phyloP scores from a whole-genome alignment of 2,113 vertebrate genomes.

The Bubo scandiacus region DNA sequence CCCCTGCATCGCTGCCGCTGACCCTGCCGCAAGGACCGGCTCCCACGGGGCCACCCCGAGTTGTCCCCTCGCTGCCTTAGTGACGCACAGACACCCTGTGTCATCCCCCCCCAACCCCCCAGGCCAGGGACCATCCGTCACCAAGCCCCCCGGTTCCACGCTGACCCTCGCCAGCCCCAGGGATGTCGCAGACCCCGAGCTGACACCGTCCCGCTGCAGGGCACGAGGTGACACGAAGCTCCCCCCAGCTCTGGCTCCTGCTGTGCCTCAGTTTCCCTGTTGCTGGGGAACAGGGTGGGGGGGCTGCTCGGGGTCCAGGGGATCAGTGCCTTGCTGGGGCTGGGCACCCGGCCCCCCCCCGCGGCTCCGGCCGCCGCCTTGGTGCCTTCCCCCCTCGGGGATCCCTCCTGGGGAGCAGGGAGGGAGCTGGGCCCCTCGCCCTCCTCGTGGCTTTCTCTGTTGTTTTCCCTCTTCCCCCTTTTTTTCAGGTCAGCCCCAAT shows the following conservation, averaged over 20 bases:
- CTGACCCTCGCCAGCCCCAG: neutral
- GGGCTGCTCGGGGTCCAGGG: rapidly evolving
- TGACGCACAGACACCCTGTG: neutral
- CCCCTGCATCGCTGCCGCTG: rapidly evolving
- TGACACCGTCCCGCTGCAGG: rapidly evolving
- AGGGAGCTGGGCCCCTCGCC: neutral
- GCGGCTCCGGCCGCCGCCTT: rapidly evolving
- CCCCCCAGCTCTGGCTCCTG: neutral
- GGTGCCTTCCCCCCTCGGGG: neutral
- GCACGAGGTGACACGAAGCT: neutral
- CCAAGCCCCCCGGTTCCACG: rapidly evolving
- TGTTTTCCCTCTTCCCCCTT: neutral
- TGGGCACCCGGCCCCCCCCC: neutral
- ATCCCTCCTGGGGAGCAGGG: neutral
- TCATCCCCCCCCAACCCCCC: too few species aligned
- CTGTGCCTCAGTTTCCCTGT: neutral
- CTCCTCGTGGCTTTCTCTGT: neutral
- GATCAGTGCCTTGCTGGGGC: conserved; percentile 32
- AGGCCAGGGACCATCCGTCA: neutral
- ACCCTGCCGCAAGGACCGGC: neutral
- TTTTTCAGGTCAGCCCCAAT: conserved; percentile 48
- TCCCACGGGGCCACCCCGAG: neutral
- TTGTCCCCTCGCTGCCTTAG: neutral
- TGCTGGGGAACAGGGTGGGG: neutral
- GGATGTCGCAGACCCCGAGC: neutral